Percentiles rank a stretch among this genome's conserved stretches.
Conservation (phyloP, 2,113 vertebrate species). For the Crotalus viridis region DNA sequence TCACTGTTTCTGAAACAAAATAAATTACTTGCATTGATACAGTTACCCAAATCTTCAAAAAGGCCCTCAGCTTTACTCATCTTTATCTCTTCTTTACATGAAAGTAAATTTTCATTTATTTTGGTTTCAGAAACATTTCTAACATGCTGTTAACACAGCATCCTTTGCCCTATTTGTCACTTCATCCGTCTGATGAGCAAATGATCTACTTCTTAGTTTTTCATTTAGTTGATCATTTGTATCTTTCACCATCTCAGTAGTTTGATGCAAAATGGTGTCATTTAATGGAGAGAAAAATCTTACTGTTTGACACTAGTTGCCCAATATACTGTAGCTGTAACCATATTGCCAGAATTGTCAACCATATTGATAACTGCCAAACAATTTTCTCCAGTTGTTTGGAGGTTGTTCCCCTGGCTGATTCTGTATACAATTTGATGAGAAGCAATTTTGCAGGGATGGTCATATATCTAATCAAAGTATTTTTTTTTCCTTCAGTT, state of each 20-base stretch:
- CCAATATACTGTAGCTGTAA: background rate
- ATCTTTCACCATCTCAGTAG: background rate
- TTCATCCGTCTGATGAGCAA: background rate
- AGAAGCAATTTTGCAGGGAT: background rate
- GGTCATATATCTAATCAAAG: background rate
- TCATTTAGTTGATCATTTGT: background rate
- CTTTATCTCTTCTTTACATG: background rate
- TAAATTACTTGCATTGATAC: background rate
- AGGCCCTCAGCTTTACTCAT: background rate
- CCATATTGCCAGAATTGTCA: background rate
- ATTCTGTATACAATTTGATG: background rate
- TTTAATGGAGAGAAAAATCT: background rate
- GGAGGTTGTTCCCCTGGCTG: background rate
- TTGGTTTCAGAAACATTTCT: background rate
- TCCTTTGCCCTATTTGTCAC: background rate
- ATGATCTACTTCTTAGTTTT: background rate
- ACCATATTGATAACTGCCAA: background rate
- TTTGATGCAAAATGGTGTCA: background rate
- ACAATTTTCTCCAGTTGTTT: background rate
- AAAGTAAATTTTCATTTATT: background rate
- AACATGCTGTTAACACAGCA: background rate
- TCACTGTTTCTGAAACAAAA: background rate
- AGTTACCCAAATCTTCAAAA: background rate
- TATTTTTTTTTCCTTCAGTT: background rate
- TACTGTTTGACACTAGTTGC: background rate